Conservation (phyloP, 2,113 vertebrate genomes). For the Polypterus senegalus region DNA sequence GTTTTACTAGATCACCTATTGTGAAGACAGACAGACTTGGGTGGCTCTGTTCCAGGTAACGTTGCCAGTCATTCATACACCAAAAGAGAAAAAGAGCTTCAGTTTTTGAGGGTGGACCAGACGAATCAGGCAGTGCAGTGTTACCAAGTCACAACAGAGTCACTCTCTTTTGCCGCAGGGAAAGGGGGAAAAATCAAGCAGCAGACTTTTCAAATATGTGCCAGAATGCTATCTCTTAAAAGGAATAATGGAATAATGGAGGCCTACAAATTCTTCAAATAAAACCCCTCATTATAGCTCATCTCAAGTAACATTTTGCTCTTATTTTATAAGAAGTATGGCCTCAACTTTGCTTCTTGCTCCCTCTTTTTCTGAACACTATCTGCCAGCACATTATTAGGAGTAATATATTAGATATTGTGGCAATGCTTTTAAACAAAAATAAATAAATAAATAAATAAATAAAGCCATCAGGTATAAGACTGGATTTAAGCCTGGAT, state of each 20-base stretch:
- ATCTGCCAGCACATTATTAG: no score
- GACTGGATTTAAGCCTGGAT: no score
- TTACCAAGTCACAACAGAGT: constrained; percentile 3
- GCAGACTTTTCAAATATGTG: not conserved
- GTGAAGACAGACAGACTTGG: constrained; percentile 45
- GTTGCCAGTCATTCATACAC: constrained; percentile 35
- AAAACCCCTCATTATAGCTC: not conserved
- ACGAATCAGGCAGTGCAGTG: not conserved
- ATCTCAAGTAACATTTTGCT: not conserved
- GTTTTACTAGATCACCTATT: constrained; percentile 53
- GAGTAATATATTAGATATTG: no score
- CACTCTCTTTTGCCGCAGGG: constrained; percentile 3
- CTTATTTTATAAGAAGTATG: no score
- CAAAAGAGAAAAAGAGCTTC: constrained; percentile 7
- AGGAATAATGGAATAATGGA: not conserved
- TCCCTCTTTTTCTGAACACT: no score
- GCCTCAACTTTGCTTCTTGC: no score
- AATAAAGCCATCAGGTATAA: no score
- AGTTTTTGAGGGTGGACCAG: not conserved
- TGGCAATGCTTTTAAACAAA: no score
- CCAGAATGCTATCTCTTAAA: not conserved
- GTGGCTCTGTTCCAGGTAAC: constrained; percentile 37
- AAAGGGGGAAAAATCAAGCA: not conserved
- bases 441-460: no score
- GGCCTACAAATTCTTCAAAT: not conserved